Percentiles rank a stretch among this genome's conserved stretches.
phyloP scores from a whole-genome alignment of 2,888 invertebrate genomes.

The Stegophylla sp. region DNA sequence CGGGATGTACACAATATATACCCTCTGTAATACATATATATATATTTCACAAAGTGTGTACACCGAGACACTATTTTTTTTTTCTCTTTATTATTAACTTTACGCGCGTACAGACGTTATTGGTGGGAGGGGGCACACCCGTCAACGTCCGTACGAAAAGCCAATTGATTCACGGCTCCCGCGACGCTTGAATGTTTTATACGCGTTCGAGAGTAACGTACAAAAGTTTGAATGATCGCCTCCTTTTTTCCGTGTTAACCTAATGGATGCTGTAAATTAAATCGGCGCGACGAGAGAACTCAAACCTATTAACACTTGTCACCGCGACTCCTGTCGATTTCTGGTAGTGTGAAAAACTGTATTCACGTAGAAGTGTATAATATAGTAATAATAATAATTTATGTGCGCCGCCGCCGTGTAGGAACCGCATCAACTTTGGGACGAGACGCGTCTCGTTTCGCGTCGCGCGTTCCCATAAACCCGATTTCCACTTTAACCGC shows the following conservation, averaged over 20 bases:
- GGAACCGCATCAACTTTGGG: no score
- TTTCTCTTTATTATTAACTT: slow-evolving; percentile 27
- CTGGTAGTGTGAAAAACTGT: neutral
- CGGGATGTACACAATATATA: neutral
- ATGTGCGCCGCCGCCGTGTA: neutral
- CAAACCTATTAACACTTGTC: slow-evolving; percentile 23
- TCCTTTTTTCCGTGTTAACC: neutral
- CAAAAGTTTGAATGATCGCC: slow-evolving; percentile 13
- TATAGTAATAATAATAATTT: no score
- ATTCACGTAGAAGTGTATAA: neutral
- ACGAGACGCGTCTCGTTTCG: neutral
- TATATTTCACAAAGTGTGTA: neutral
- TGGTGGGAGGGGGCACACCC: neutral
- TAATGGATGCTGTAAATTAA: slow-evolving; percentile 18
- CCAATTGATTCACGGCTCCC: slow-evolving; percentile 9
- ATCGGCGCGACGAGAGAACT: neutral
- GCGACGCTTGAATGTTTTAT: neutral
- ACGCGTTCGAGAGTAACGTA: no score
- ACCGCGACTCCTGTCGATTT: neutral
- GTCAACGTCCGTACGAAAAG: slow-evolving; percentile 16
- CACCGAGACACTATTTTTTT: slow-evolving; percentile 1
- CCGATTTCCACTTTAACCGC: no score
- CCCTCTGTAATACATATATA: slow-evolving; percentile 13
- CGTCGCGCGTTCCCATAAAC: neutral
- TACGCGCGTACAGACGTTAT: neutral